Percentiles rank a stretch among this genome's conserved stretches.
Conservation (phyloP, 2,797 vertebrate species). For the Melanotaenia parkinsoni region DNA sequence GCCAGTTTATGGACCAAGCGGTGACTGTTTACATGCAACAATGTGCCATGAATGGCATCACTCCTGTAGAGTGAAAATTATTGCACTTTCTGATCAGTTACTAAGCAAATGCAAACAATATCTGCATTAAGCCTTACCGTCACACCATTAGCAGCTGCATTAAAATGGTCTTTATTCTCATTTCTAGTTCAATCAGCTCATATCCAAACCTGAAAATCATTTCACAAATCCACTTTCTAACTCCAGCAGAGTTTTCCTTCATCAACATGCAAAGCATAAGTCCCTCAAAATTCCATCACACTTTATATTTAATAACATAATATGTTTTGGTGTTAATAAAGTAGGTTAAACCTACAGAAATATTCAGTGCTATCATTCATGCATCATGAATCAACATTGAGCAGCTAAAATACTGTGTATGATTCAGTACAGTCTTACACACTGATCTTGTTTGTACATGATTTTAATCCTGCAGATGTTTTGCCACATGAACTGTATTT, state of each 20-base stretch:
- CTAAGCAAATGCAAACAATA: constrained; percentile 18
- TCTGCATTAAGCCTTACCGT: constrained; percentile 12
- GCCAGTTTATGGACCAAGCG: constrained; percentile 64
- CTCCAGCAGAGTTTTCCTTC: not conserved
- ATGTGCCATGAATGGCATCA: constrained; percentile 44
- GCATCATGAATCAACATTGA: constrained; percentile 69
- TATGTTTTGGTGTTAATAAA: constrained; percentile 27
- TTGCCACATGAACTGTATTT: constrained; percentile 33
- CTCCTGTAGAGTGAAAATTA: constrained; percentile 29
- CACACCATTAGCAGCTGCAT: constrained; percentile 18
- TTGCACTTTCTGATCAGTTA: constrained; percentile 35
- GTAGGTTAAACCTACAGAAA: constrained; percentile 49
- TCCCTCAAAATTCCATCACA: constrained; percentile 20
- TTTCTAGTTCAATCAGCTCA: not conserved
- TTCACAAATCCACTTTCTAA: constrained; percentile 19
- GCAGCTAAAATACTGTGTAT: constrained; percentile 67
- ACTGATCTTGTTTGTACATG: constrained; percentile 56
- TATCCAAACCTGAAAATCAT: constrained; percentile 6
- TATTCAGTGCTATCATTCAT: constrained; percentile 54
- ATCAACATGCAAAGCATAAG: not conserved
- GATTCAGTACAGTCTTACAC: constrained; percentile 54
- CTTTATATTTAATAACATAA: constrained; percentile 29
- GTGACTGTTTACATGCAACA: constrained; percentile 61
- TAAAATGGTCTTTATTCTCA: constrained; percentile 2
- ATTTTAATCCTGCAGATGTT: constrained; percentile 40